Base-by-base conservation (phyloP, 2,113 vertebrate species). In the Perca flavescens region DNA sequence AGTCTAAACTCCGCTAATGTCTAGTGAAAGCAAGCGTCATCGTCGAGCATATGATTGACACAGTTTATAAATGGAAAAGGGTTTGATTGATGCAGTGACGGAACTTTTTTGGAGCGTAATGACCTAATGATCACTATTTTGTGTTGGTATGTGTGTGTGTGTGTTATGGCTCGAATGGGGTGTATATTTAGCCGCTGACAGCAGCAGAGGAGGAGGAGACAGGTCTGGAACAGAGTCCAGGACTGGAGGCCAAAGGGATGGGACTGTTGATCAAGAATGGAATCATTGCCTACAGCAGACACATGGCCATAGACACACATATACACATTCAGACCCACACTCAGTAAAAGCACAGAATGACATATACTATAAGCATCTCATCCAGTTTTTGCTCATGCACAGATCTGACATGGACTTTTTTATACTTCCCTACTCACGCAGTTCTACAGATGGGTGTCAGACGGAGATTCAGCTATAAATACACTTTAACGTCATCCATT, bases 101-200 rank as follows among this genome's bases (percentile, higher is more conserved):
- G 11, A 56, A 21, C 17, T 21, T 47, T 19, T 25, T 58, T 43
- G 31, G 15, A 54, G 53, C 11, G 9, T 64, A 73, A 81, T 82
- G 63, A 83, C 57, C 67, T 72, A 52, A 40, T 34, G 34, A 61
- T 80, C 43, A 72, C 47, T 82, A n/a, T 56, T 69, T 66, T 77
- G 77, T 80, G 50, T 60, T 43, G 17, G 43, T 65, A 17, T 17
- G 49, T 68, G 52, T 65, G 54, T 65, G 54, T 50, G 31, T 9
- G 49, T 83, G 60, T 81, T 89, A 74, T 71, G 72, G 72, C 57
- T 86, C 21, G 28, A 62, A 49, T 22, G 34, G 69, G 22, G 67
- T 78, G 80, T 94, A 94, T 94, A 94, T 94, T 91, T 94, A 93
- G 90, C 90, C 1, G 78, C 53, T 91, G 85, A 92, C 92, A 94